Evolutionary conservation across 2,113 vertebrate species (phyloP).

Genomic region (Hyperopisus bebe): DNA sequence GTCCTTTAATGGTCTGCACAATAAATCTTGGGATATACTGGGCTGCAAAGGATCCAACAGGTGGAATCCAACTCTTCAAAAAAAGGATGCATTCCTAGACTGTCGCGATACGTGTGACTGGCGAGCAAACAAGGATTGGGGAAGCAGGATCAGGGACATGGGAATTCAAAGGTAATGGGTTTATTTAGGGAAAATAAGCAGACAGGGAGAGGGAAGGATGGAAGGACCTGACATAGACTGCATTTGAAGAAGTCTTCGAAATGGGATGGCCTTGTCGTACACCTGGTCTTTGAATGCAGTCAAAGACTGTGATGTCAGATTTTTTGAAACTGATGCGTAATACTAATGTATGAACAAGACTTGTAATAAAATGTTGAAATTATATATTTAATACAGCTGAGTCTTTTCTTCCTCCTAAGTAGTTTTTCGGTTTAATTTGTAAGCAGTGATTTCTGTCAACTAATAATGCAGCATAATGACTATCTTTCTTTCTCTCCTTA

Average conservation of each 20-base stretch:
- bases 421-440: neutral
- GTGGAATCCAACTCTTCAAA: neutral
- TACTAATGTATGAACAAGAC: neutral
- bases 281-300: neutral
- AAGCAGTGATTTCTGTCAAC: neutral
- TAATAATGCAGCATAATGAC: neutral
- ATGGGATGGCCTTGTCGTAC: neutral
- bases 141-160: no score
- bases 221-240: neutral
- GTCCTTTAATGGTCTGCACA: neutral
- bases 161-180: no score
- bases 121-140: no score
- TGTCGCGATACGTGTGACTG: no score
- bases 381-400: neutral
- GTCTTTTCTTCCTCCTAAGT: neutral
- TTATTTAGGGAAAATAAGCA: no score
- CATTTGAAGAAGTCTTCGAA: neutral
- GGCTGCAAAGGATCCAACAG: neutral
- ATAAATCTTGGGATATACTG: neutral
- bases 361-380: neutral
- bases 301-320: neutral
- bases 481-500: neutral
- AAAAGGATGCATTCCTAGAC: neutral
- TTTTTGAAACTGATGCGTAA: neutral
- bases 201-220: no score